Percentiles rank a stretch among this genome's conserved stretches.
phyloP scores from a whole-genome alignment of 2,888 invertebrate species.

The Fragum fragum region DNA sequence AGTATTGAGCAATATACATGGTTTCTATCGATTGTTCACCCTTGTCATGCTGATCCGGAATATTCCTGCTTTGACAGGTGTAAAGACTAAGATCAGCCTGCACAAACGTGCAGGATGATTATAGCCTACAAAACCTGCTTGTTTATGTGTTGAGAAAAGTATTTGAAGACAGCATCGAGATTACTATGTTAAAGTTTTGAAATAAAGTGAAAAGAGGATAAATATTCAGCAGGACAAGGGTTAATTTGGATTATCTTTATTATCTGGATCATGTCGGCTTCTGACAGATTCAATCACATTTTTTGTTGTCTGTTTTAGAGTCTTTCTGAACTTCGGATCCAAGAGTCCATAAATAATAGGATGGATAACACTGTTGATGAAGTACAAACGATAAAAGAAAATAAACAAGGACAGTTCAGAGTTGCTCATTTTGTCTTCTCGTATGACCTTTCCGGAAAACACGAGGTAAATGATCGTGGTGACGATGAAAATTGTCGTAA shows the following conservation, averaged over 20 bases:
- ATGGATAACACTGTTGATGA: slow-evolving; percentile 50
- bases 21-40: no score
- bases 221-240: no score
- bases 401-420: slow-evolving; percentile 25
- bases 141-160: no score
- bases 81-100: no score
- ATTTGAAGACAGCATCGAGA: no score
- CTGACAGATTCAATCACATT: slow-evolving; percentile 32
- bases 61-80: no score
- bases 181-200: no score
- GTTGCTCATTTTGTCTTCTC: slow-evolving; percentile 19
- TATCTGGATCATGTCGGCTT: slow-evolving; percentile 21
- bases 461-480: slow-evolving; percentile 32
- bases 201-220: no score
- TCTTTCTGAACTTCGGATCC: slow-evolving; percentile 47
- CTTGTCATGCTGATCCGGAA: no score
- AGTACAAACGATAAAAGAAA: slow-evolving; percentile 36
- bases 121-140: no score
- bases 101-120: no score
- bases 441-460: slow-evolving; percentile 14
- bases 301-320: slow-evolving; percentile 33
- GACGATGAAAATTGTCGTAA: slow-evolving; percentile 41
- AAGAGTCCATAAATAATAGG: slow-evolving; percentile 43
- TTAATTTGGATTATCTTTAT: slow-evolving; percentile 8
- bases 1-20: no score